Conservation (phyloP, 2,113 vertebrate species). For the Pedetes capensis region DNA sequence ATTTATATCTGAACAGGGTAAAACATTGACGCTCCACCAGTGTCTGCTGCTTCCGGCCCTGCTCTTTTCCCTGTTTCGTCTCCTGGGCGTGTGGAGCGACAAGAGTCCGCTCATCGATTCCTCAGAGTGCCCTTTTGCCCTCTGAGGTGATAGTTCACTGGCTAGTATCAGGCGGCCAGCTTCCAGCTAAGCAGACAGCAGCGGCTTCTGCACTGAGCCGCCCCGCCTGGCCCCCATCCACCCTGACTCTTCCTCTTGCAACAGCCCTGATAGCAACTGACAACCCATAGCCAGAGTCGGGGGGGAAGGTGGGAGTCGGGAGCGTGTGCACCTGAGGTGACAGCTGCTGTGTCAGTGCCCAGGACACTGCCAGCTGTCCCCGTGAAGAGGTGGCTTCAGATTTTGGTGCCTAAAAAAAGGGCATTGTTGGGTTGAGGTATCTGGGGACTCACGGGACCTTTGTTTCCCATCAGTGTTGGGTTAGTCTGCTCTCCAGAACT, state of each 20-base stretch:
- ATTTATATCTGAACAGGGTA: too few species aligned
- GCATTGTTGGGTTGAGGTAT: neutral
- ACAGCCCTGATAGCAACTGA: neutral
- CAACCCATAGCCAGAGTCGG: neutral
- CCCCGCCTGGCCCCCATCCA: neutral
- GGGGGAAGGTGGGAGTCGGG: neutral
- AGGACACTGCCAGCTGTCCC: neutral
- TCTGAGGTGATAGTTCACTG: accelerated
- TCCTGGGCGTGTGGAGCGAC: neutral
- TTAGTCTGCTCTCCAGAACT: neutral
- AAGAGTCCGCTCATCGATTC: accelerated
- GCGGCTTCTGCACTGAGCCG: accelerated
- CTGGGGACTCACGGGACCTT: neutral
- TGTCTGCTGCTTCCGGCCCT: neutral
- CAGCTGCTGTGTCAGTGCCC: neutral
- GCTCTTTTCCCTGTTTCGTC: accelerated
- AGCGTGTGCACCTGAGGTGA: neutral
- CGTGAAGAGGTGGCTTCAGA: neutral
- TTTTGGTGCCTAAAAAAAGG: neutral
- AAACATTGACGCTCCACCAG: too few species aligned
- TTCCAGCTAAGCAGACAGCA: neutral
- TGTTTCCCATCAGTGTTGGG: neutral
- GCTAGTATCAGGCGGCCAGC: neutral
- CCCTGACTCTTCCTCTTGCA: neutral
- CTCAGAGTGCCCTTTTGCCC: neutral